Base-by-base conservation (phyloP, 2,113 vertebrate genomes). In the Phalacrocorax brasilianus region DNA sequence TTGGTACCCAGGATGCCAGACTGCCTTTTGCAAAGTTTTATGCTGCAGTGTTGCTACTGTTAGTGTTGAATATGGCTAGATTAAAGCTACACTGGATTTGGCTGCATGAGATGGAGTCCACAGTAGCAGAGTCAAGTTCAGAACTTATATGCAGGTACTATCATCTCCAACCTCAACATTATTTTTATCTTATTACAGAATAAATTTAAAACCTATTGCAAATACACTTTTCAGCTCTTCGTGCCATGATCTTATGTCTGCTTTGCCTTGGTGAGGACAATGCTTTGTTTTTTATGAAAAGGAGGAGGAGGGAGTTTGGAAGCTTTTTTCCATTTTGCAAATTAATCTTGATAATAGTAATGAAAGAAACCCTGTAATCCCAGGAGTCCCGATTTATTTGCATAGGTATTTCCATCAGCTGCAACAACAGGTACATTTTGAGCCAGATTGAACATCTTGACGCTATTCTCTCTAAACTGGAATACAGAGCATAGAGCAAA, bases 281-380 rank as follows among this genome's bases (percentile, higher is more conserved):
- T 53, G 45, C 19, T 61, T 76, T 66, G 6, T 6, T 35, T 73
- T 84, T 45, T n/a, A 35, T 28, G 44, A 30, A 77, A 67, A 33
- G 0, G 1, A 67, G 8, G 33, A 32, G 4, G 20, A 38, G 1
- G 3, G 11, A 76, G 62, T 66, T 74, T 11, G 11, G 7, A 56
- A 9, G 3, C 27, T 58, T 58, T 62, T 62, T 30, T 30, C 24
- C 45, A 7, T 71, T 72, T 82, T 65, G 32, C 26, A 50, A 47
- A 45, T 55, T 62, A 74, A 59, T 70, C 30, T 11, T 70, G 27
- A 21, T 55, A 42, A 52, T 49, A 18, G 13, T 50, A 42, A 75
- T 30, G 28, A 35, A 80, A 47, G 74, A 87, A 45, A 1, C 0
- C 4, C 4, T 61, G 28, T 65, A 71, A 74, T 42, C 26, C 17